These are phyloP conservation scores for Catonia carolina DNA, from an alignment of 2,888 invertebrate species.

Conservation along the genomic window DNA sequence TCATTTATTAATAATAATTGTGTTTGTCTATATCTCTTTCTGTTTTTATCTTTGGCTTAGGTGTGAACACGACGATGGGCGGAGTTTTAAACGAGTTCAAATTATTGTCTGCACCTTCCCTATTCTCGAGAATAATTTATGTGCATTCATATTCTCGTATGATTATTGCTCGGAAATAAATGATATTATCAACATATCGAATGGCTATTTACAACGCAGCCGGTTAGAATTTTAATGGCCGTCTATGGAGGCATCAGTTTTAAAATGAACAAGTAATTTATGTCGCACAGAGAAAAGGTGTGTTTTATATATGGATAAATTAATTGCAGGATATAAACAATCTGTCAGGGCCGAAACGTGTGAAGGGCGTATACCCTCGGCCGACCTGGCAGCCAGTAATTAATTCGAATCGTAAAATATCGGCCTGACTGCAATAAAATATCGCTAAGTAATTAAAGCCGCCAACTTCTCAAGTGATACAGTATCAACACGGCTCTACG, in stretches of 20 bases:
- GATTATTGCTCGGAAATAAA: slow-evolving; percentile 10
- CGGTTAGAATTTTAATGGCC: slow-evolving; percentile 1
- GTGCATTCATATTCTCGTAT: not conserved
- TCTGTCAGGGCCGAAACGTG: slow-evolving; percentile 2
- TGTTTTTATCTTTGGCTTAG: too few species aligned
- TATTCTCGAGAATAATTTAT: slow-evolving; percentile 7
- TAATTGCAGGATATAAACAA: slow-evolving; percentile 7
- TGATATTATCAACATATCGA: slow-evolving; percentile 5
- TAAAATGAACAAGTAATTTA: not conserved
- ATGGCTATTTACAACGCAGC: slow-evolving; percentile 1
- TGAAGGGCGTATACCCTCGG: not conserved
- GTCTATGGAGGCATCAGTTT: not conserved
- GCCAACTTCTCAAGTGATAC: slow-evolving; percentile 6
- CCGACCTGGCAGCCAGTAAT: slow-evolving; percentile 3
- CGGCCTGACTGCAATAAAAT: slow-evolving; percentile 5
- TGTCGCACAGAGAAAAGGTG: not conserved
- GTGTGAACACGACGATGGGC: slow-evolving; percentile 5
- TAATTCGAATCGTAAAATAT: slow-evolving; percentile 7
- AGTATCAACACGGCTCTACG: too few species aligned
- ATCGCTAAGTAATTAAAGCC: slow-evolving; percentile 7
- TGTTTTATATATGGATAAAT: slow-evolving; percentile 11
- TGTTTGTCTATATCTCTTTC: too few species aligned
- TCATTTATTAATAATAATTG: too few species aligned
- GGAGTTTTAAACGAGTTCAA: slow-evolving; percentile 1
- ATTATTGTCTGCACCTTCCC: slow-evolving; percentile 10